phyloP scores from a whole-genome alignment of 92 coral and sea anemone species.

The Palythoa heliodiscus region DNA sequence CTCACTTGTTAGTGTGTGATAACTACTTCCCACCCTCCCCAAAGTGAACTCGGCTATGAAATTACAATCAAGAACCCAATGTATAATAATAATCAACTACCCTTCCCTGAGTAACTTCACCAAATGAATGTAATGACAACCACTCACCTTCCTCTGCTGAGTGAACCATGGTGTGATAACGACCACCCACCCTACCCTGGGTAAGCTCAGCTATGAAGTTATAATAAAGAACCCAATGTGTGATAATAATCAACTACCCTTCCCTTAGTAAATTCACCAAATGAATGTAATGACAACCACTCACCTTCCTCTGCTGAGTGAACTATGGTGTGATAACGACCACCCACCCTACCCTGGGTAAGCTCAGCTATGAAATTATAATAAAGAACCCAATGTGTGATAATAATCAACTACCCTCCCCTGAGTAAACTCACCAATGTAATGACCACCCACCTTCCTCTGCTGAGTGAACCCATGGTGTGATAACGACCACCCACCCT shows the following conservation, averaged over 20 bases:
- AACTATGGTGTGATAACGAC: too few relatives aligned
- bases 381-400: not conserved
- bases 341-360: not conserved
- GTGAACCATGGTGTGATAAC: too few relatives aligned
- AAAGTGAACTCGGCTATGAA: slow-evolving; percentile 42
- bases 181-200: not conserved
- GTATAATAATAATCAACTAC: not conserved
- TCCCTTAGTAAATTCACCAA: slow-evolving; percentile 45
- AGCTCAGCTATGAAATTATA: slow-evolving; percentile 39
- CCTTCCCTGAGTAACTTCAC: slow-evolving; percentile 30
- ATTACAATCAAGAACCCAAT: not conserved
- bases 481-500: too few relatives aligned
- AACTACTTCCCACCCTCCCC: not conserved
- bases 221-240: not conserved
- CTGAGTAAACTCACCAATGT: too few relatives aligned
- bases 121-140: slow-evolving; percentile 5
- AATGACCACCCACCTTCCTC: too few relatives aligned
- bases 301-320: too few relatives aligned
- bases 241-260: not conserved
- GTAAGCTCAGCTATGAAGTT: slow-evolving; percentile 42
- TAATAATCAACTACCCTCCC: too few relatives aligned
- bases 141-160: too few relatives aligned
- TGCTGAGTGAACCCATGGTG: too few relatives aligned
- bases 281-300: too few relatives aligned
- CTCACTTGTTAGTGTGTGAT: not conserved